Evolutionary conservation across 2,113 vertebrate species (phyloP).

Genomic region (Aphelocoma coerulescens): DNA sequence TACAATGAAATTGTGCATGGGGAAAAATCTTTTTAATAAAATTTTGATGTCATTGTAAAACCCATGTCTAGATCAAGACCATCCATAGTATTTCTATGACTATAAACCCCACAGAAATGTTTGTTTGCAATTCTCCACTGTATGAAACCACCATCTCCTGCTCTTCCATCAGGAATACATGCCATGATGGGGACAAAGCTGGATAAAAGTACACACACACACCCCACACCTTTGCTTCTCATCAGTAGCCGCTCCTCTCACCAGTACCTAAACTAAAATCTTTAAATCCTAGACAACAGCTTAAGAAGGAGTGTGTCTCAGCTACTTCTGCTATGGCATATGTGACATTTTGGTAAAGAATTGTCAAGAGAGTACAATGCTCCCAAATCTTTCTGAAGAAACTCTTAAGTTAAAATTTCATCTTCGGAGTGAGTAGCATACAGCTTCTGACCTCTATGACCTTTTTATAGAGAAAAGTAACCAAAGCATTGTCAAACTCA

Average conservation of each 20-base stretch:
- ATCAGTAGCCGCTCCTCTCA: not conserved
- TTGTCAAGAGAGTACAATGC: not conserved
- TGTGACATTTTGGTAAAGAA: not conserved
- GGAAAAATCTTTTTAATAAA: not conserved
- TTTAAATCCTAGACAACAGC: not conserved
- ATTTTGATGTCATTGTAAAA: not conserved
- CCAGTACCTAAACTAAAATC: not conserved
- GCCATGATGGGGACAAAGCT: not conserved
- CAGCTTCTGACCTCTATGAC: not conserved
- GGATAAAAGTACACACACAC: not conserved
- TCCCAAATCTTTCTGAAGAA: not conserved
- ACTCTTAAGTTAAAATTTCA: not conserved
- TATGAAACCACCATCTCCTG: not conserved
- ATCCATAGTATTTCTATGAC: not conserved
- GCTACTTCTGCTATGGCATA: not conserved
- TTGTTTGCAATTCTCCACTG: not conserved
- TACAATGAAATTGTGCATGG: not conserved
- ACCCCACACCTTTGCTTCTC: not conserved
- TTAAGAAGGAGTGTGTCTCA: not conserved
- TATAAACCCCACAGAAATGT: not conserved
- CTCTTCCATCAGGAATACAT: not conserved
- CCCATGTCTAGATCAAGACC: not conserved
- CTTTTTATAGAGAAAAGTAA: not conserved
- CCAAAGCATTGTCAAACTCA: not conserved
- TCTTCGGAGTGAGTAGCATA: not conserved